Evolutionary conservation across 2,797 vertebrate genomes (phyloP).

Genomic region (Sternarchorhynchus goeldii): DNA sequence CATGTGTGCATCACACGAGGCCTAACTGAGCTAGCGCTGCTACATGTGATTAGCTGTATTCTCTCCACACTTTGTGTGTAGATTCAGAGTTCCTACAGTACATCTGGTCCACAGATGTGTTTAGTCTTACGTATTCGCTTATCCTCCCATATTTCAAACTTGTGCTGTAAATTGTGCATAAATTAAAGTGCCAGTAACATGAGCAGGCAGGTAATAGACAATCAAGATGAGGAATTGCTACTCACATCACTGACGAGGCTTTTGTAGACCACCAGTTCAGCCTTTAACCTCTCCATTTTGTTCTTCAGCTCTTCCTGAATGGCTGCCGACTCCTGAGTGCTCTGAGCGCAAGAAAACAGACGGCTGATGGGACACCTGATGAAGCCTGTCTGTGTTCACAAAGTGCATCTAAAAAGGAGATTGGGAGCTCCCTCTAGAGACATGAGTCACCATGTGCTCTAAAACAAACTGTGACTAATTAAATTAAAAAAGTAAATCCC

Average conservation of each 20-base stretch:
- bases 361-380: conserved; percentile 11
- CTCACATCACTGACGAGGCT: conserved; percentile 98
- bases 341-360: conserved; percentile 71
- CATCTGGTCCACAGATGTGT: not conserved
- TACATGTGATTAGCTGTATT: conserved; percentile 47
- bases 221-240: conserved; percentile 49
- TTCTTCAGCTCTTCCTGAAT: conserved; percentile 89
- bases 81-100: not conserved
- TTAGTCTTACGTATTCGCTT: not conserved
- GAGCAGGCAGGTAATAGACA: not conserved
- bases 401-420: not conserved
- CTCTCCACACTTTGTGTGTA: not conserved
- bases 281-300: conserved; percentile 93
- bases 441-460: too few species aligned
- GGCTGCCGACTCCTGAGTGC: conserved; percentile 83
- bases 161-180: not conserved
- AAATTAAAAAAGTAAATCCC: too few species aligned
- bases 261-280: conserved; percentile 96
- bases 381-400: not conserved
- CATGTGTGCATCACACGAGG: conserved; percentile 54
- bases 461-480: too few species aligned
- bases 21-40: conserved; percentile 47
- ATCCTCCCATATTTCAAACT: not conserved
- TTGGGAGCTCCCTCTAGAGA: not conserved
- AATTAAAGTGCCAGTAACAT: not conserved